Percentiles rank a stretch among this genome's conserved stretches.
These are phyloP conservation scores for Ectropis crepuscularia DNA, from an alignment of 2,888 invertebrate genomes.

Conservation along the genomic window DNA sequence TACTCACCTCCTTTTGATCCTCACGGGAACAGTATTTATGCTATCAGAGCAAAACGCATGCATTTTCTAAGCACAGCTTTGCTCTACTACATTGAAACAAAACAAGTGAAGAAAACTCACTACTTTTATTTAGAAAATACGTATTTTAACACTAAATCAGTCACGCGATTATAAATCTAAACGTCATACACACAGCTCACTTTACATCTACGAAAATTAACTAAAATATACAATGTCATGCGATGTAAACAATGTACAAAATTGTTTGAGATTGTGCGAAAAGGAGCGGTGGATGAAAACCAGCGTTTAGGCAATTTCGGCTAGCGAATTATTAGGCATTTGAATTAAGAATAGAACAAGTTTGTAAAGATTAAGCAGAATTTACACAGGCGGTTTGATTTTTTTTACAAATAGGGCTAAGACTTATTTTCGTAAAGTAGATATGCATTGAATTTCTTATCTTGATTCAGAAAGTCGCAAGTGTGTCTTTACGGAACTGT, in stretches of 20 bases:
- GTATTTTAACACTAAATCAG: conserved; percentile 72
- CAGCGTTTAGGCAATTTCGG: conserved; percentile 27
- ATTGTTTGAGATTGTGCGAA: conserved; percentile 36
- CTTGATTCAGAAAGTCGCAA: too few relatives aligned
- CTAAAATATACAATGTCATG: conserved; percentile 37
- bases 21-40: conserved; percentile 42
- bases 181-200: conserved; percentile 51
- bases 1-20: conserved; percentile 35
- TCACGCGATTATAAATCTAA: conserved; percentile 69
- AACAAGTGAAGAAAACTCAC: conserved; percentile 49
- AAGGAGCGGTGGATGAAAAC: conserved; percentile 31
- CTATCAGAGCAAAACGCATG: conserved; percentile 68
- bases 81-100: conserved; percentile 43
- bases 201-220: conserved; percentile 33
- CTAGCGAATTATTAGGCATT: conserved; percentile 5
- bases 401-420: too few relatives aligned
- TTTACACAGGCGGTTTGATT: not conserved
- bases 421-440: too few relatives aligned
- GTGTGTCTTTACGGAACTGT: too few relatives aligned
- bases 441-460: too few relatives aligned
- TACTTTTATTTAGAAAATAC: conserved; percentile 59
- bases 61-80: conserved; percentile 47
- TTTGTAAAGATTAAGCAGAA: not conserved
- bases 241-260: conserved; percentile 30
- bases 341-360: too few relatives aligned